These are phyloP conservation scores for Asarcornis scutulata DNA, from an alignment of 2,113 vertebrate genomes.

Conservation along the genomic window DNA sequence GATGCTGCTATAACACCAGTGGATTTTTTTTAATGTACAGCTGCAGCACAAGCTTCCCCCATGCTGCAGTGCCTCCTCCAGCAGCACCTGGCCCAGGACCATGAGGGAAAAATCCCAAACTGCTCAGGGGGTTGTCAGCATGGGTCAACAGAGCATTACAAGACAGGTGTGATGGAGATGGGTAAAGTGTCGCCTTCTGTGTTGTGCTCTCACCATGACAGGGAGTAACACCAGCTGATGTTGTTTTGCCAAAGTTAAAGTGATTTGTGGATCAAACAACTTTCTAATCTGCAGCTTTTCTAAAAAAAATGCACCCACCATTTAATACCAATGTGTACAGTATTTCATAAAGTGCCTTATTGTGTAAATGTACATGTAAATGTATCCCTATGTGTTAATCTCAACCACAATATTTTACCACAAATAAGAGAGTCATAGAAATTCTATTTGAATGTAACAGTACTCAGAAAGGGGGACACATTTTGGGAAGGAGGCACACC, in stretches of 20 bases:
- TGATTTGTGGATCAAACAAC: background rate
- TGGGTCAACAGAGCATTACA: background rate
- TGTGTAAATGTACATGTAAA: background rate
- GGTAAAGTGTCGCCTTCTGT: background rate
- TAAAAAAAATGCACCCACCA: background rate
- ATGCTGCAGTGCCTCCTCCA: rapidly evolving
- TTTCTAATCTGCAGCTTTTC: background rate
- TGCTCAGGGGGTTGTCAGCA: background rate
- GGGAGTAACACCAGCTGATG: background rate
- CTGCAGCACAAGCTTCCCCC: background rate
- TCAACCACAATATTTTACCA: background rate
- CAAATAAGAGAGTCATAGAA: background rate
- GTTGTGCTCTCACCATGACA: background rate
- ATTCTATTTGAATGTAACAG: background rate
- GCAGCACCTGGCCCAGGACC: background rate
- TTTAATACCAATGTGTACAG: background rate
- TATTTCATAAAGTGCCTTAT: background rate
- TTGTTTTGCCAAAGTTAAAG: background rate
- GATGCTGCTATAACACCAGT: rapidly evolving
- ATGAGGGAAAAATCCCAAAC: background rate
- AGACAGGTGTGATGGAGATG: background rate
- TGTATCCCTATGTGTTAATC: background rate
- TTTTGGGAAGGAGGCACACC: background rate
- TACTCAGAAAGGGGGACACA: background rate
- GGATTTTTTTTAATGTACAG: background rate